Conservation (phyloP, 2,113 vertebrate genomes). For the Pachyramphus minor region DNA sequence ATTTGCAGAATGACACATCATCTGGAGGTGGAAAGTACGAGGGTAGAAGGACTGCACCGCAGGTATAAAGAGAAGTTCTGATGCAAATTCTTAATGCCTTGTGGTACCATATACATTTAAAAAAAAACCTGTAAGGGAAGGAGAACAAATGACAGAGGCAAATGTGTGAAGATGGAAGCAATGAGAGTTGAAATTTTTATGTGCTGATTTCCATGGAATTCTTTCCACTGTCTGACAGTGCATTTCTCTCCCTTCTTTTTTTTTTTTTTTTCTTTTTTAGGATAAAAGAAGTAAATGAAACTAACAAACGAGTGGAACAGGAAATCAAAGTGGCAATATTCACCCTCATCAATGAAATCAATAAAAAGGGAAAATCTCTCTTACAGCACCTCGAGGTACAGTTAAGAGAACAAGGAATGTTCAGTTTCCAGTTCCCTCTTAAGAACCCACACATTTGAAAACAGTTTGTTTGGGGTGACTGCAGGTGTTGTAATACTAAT, state of each 20-base stretch:
- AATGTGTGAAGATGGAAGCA: not conserved
- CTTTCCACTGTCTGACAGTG: slow-evolving; percentile 39
- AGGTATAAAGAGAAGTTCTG: not conserved
- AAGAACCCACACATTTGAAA: not conserved
- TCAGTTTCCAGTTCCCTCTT: not conserved
- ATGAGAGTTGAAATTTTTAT: not conserved
- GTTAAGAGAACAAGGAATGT: slow-evolving; percentile 24
- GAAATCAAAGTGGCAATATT: slow-evolving; percentile 99
- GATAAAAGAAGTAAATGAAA: slow-evolving; percentile 96
- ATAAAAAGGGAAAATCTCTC: slow-evolving; percentile 98
- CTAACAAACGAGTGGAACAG: slow-evolving; percentile 95
- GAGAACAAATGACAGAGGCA: not conserved
- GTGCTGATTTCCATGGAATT: not conserved
- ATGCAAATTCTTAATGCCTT: not conserved
- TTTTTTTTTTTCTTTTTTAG: slow-evolving; percentile 65
- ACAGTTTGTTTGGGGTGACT: not conserved
- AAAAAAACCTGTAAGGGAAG: not conserved
- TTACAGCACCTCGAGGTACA: slow-evolving; percentile 96
- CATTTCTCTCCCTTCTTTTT: not conserved
- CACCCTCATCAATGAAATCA: slow-evolving; percentile 99
- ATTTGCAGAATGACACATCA: not conserved
- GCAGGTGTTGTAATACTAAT: not conserved
- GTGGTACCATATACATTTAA: not conserved
- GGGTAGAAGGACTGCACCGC: not conserved
- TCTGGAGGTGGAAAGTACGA: not conserved